Evolutionary conservation across 2,797 vertebrate species (phyloP).

Genomic region (Apogon hyalosoma): DNA sequence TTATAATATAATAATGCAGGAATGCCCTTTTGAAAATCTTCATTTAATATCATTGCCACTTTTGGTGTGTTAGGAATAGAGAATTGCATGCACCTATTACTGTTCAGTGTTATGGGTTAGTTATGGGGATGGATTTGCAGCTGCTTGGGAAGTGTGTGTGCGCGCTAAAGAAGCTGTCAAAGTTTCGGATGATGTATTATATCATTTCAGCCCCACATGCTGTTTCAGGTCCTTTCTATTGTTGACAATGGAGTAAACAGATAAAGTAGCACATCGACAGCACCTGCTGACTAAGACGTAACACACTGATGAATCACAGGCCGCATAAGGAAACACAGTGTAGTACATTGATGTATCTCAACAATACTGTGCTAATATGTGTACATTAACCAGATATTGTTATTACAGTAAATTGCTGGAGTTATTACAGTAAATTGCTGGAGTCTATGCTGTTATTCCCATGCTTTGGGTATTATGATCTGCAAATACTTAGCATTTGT

Average conservation of each 20-base stretch:
- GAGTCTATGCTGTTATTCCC: background rate
- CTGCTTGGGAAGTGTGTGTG: background rate
- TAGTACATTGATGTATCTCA: slow-evolving; percentile 16
- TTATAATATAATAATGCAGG: background rate
- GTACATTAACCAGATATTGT: slow-evolving; percentile 18
- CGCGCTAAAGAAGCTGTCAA: slow-evolving; percentile 22
- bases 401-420: background rate
- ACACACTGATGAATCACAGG: slow-evolving; percentile 31
- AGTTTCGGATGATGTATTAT: slow-evolving; percentile 45
- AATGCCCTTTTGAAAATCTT: background rate
- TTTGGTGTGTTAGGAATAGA: background rate
- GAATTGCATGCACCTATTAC: too few species aligned
- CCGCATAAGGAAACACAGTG: slow-evolving; percentile 8
- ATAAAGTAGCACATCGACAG: slow-evolving; percentile 25
- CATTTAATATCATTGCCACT: slow-evolving; percentile 3
- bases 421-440: background rate
- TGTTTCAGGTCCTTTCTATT: slow-evolving; percentile 27
- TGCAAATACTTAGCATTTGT: background rate
- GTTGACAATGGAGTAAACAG: slow-evolving; percentile 35
- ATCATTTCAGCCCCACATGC: slow-evolving; percentile 38
- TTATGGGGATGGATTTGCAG: background rate
- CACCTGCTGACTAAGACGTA: slow-evolving; percentile 47
- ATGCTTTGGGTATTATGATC: slow-evolving; percentile 1
- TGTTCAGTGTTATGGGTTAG: background rate
- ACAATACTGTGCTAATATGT: slow-evolving; percentile 12